Conservation (phyloP, 2,888 invertebrate species). For the Mimumesa dahlbomi region DNA sequence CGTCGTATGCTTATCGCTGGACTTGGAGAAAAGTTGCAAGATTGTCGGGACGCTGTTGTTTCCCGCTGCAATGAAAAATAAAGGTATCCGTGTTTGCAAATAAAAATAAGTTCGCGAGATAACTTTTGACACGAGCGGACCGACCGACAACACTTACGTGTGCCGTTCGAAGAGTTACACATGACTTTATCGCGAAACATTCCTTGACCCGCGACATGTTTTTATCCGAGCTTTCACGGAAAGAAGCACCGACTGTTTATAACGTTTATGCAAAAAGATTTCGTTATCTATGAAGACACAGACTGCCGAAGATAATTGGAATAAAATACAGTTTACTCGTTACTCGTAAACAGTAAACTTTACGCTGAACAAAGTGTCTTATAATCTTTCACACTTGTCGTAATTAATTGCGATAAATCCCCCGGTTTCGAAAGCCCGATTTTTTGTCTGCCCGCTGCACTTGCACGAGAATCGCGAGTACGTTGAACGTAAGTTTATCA, state of each 20-base stretch:
- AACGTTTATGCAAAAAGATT: background rate
- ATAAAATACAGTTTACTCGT: background rate
- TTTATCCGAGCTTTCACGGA: background rate
- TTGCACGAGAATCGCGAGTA: too few relatives aligned
- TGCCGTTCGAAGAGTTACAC: background rate
- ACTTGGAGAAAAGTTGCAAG: too few relatives aligned
- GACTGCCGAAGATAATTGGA: background rate
- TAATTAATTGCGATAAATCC: too few relatives aligned
- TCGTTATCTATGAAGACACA: background rate
- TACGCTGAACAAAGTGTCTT: background rate
- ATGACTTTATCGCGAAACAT: constrained; percentile 2
- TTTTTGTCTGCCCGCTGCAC: too few relatives aligned
- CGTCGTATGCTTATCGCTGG: too few relatives aligned
- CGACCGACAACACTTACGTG: background rate
- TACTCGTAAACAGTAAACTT: constrained; percentile 15
- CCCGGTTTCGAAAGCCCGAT: too few relatives aligned
- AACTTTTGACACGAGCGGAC: constrained; percentile 2
- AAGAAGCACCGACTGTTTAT: constrained; percentile 1
- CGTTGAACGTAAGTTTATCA: too few relatives aligned
- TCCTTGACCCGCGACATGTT: constrained; percentile 37
- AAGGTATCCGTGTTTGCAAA: background rate
- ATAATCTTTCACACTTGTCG: too few relatives aligned
- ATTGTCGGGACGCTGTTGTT: too few relatives aligned
- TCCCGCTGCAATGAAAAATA: background rate
- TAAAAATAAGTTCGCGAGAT: background rate